phyloP scores from a whole-genome alignment of 2,113 vertebrate species.

The Pholis gunnellus region DNA sequence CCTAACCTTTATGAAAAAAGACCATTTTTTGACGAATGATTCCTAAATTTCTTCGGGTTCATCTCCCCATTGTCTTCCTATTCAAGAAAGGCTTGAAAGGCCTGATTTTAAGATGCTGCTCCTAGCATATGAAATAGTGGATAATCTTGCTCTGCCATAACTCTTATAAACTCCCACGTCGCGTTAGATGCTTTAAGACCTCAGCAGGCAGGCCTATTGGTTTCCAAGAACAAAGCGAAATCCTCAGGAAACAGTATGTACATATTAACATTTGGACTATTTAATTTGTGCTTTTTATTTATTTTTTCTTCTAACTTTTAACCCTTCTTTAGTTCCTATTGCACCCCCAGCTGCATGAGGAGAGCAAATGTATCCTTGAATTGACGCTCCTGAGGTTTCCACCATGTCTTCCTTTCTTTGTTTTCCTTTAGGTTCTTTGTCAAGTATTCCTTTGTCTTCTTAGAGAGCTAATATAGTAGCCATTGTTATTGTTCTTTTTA shows the following conservation, averaged over 20 bases:
- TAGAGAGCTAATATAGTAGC: background rate
- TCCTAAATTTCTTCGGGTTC: background rate
- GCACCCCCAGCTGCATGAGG: background rate
- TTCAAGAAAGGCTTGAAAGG: background rate
- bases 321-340: too few relatives aligned
- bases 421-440: background rate
- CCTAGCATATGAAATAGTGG: background rate
- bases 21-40: background rate
- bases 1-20: background rate
- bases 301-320: background rate
- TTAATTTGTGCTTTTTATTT: background rate
- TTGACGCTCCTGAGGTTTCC: background rate
- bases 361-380: too few relatives aligned
- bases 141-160: slow-evolving; percentile 17
- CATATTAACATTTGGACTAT: background rate
- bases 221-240: slow-evolving; percentile 19
- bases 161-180: background rate
- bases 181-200: slow-evolving; percentile 14
- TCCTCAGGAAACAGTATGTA: slow-evolving; percentile 1
- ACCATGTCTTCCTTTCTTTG: background rate
- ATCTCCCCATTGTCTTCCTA: background rate
- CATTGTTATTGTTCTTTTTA: slow-evolving; percentile 1
- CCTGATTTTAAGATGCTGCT: background rate
- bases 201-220: slow-evolving; percentile 7
- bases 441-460: background rate